Conservation (phyloP, 1,140 invertebrate species). For the Vanessa tameamea region DNA sequence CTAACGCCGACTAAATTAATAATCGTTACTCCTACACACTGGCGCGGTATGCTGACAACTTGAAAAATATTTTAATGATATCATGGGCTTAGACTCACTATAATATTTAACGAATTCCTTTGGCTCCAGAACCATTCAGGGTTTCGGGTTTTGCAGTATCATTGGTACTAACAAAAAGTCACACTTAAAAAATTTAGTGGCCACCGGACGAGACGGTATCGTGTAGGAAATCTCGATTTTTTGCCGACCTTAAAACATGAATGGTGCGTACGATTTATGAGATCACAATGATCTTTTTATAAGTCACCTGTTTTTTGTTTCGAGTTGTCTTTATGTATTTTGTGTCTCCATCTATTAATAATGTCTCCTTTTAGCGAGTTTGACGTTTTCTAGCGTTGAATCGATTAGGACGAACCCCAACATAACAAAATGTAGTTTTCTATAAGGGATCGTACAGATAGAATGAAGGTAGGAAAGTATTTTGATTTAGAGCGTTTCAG, state of each 20-base stretch:
- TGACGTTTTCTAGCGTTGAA: slow-evolving; percentile 50
- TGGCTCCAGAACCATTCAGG: slow-evolving; percentile 18
- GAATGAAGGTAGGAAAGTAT: slow-evolving; percentile 12
- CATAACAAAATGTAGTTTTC: neutral
- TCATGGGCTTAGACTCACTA: neutral
- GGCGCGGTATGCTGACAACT: slow-evolving; percentile 50
- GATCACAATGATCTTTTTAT: slow-evolving; percentile 74
- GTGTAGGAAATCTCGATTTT: slow-evolving; percentile 75
- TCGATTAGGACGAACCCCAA: slow-evolving; percentile 46
- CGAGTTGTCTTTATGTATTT: slow-evolving; percentile 69
- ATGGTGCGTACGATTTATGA: slow-evolving; percentile 78
- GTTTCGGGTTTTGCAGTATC: slow-evolving; percentile 53
- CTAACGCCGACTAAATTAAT: slow-evolving; percentile 62
- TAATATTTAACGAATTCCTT: slow-evolving; percentile 11
- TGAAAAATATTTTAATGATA: slow-evolving; percentile 40
- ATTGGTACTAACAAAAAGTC: slow-evolving; percentile 45
- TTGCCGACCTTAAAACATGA: slow-evolving; percentile 70
- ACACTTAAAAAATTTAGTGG: slow-evolving; percentile 53
- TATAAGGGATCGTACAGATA: neutral
- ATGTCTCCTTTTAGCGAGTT: slow-evolving; percentile 69
- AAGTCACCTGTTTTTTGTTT: slow-evolving; percentile 60
- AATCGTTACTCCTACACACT: slow-evolving; percentile 53
- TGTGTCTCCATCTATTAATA: slow-evolving; percentile 80
- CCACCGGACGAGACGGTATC: slow-evolving; percentile 74
- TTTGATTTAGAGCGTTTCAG: slow-evolving; percentile 32